Evolutionary conservation across 1,140 invertebrate species (phyloP), one percentile per base, ranked within the genome.

Genomic region (Ostrea denselamellosa): DNA sequence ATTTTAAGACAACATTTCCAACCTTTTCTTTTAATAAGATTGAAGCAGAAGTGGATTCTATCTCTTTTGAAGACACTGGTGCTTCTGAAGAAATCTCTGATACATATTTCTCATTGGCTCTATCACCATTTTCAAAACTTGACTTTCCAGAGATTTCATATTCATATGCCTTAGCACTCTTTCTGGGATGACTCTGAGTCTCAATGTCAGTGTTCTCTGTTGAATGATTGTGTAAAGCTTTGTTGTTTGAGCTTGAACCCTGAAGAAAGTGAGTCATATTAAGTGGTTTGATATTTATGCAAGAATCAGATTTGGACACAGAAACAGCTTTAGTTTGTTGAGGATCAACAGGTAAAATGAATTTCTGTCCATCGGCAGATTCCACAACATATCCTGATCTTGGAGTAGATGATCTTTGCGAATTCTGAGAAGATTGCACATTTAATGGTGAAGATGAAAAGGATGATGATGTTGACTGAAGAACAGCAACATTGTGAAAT

Each of bases 381-480:
- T 83, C 44, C 19, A 83, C 82, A 51, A 83, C 82, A 83, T 53
- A 53, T n/a, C 82, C 82, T 52, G 82, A 83, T 83, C 19, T 51
- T 54, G 82, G 82, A 52, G 82, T 83, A 25, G 82, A 83, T 8
- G 84, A 51, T 58, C 84, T 85, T 19, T 85, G 58, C 19, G 28
- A 51, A 51, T 25, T 58, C 34, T 5, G 12, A 8, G 34, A 44
- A 62, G 17, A 3, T 85, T 58, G 12, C n/a, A 17, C 34, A 28
- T 9, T 34, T 22, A 19, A 14, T 62, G 22, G 58, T 22, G 54
- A 25, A 0, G 84, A 56, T 62, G 84, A 44, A 62, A 83, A 44
- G 65, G 22, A 62, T 44, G 53, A 44, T 82, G 88, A 86, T n/a
- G n/a, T n/a, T 22, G 88, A 87, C 53, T 89, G 83, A 68, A 87